Percentiles rank a stretch among this genome's conserved stretches.
phyloP scores from a whole-genome alignment of 2,797 vertebrate species.

The Amblyopsis hoosieri region DNA sequence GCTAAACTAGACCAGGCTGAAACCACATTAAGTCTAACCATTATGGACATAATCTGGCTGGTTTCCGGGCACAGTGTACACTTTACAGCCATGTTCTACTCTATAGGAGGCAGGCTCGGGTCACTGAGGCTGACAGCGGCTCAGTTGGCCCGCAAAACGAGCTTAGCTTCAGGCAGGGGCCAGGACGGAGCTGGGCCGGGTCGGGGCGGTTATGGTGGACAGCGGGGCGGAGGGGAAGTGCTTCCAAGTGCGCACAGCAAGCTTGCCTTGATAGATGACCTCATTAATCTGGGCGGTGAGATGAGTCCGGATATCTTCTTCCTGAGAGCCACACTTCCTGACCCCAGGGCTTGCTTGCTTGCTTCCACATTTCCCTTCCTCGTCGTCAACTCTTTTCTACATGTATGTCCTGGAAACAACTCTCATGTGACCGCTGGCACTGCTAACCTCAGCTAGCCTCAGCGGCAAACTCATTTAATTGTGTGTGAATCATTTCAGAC shows the following conservation, averaged over 20 bases:
- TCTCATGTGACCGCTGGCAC: conserved; percentile 1
- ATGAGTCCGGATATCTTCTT: conserved; percentile 47
- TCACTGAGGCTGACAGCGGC: conserved; percentile 37
- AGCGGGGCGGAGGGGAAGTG: conserved; percentile 24
- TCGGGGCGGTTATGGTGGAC: conserved; percentile 22
- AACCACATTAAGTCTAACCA: conserved; percentile 62
- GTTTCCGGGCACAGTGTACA: conserved; percentile 57
- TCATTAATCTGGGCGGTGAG: conserved; percentile 56
- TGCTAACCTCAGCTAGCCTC: background rate
- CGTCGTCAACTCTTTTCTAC: conserved; percentile 16
- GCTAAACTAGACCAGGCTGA: conserved; percentile 45
- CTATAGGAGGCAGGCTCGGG: conserved; percentile 26
- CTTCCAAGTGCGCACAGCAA: conserved; percentile 7
- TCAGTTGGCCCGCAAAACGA: conserved; percentile 16
- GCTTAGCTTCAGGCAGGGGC: conserved; percentile 3
- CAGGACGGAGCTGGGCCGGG: background rate
- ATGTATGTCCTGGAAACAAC: conserved; percentile 4
- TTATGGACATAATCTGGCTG: conserved; percentile 56
- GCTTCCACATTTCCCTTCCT: conserved; percentile 1
- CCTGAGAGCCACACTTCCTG: conserved; percentile 54
- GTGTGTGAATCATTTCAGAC: background rate
- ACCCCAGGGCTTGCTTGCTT: conserved; percentile 17
- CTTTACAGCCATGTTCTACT: conserved; percentile 34
- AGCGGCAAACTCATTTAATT: background rate
- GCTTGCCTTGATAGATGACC: conserved; percentile 51